Evolutionary conservation across 2,113 vertebrate species (phyloP).

Genomic region (Oenanthe oenanthe): DNA sequence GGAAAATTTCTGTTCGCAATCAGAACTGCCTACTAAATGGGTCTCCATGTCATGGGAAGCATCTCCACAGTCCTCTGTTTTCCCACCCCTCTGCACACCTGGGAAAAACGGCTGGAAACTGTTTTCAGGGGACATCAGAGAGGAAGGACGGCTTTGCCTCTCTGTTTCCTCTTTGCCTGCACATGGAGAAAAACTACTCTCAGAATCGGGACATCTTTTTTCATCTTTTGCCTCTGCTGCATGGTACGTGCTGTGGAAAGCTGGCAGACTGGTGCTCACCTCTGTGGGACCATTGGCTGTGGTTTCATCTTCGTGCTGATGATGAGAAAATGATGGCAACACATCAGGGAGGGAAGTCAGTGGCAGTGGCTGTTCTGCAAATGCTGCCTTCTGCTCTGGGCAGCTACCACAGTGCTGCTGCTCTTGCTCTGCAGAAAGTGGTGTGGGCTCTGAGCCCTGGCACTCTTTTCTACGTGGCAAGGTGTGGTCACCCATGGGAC

Average conservation of each 20-base stretch:
- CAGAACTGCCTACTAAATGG: slow-evolving; percentile 68
- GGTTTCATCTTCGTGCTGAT: slow-evolving; percentile 57
- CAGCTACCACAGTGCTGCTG: slow-evolving; percentile 24
- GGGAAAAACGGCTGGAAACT: slow-evolving; percentile 77
- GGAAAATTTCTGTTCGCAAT: slow-evolving; percentile 76
- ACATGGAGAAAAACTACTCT: slow-evolving; percentile 19
- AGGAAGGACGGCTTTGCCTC: slow-evolving; percentile 81
- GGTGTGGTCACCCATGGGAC: slow-evolving; percentile 64
- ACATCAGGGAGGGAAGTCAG: slow-evolving; percentile 66
- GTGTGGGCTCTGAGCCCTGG: slow-evolving; percentile 55
- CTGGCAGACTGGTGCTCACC: slow-evolving; percentile 71
- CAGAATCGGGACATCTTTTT: slow-evolving; percentile 36
- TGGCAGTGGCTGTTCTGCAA: slow-evolving; percentile 43
- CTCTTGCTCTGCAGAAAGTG: slow-evolving; percentile 6
- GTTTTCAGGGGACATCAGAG: slow-evolving; percentile 82
- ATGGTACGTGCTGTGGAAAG: slow-evolving; percentile 23
- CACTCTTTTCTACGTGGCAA: slow-evolving; percentile 74
- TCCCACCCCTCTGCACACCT: slow-evolving; percentile 62
- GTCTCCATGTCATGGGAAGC: slow-evolving; percentile 77
- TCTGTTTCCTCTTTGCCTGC: slow-evolving; percentile 81
- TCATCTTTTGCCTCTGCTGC: slow-evolving; percentile 63
- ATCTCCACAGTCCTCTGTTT: slow-evolving; percentile 70
- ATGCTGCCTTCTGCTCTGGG: slow-evolving; percentile 11
- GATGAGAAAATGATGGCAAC: slow-evolving; percentile 69
- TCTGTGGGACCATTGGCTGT: slow-evolving; percentile 85